Evolutionary conservation across 2,797 vertebrate species (phyloP).

Genomic region (Mus minutoides): DNA sequence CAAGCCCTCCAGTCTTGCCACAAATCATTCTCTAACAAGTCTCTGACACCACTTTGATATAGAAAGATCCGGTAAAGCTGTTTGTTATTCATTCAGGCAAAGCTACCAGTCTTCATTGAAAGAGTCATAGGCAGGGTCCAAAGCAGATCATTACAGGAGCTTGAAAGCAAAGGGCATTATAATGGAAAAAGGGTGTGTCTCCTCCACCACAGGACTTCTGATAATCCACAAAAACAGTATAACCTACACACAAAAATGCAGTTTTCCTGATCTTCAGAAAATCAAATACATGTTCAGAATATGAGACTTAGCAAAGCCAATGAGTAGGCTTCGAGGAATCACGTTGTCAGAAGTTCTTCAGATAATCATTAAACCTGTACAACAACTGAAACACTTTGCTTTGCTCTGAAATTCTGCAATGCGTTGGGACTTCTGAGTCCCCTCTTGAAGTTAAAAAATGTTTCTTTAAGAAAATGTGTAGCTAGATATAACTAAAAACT

Average conservation of each 20-base stretch:
- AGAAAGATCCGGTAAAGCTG: not conserved
- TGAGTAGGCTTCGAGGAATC: not conserved
- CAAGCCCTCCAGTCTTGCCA: not conserved
- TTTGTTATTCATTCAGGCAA: not conserved
- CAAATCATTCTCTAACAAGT: constrained; percentile 56
- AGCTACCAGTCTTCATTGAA: constrained; percentile 16
- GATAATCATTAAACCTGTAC: not conserved
- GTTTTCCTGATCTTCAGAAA: not conserved
- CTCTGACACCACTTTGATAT: constrained; percentile 10
- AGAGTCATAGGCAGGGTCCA: not conserved
- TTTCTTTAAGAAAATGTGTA: not conserved
- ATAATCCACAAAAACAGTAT: not conserved
- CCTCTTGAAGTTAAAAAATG: not conserved
- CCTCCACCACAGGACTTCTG: not conserved
- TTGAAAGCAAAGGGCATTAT: not conserved
- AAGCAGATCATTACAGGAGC: not conserved
- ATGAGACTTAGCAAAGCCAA: not conserved
- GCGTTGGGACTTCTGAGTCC: not conserved
- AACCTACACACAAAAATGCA: not conserved
- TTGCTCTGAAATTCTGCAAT: not conserved
- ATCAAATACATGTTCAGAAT: not conserved
- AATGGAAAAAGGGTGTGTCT: not conserved
- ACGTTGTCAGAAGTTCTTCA: not conserved
- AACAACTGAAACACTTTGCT: not conserved
- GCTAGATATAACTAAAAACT: not conserved